phyloP scores from a whole-genome alignment of 2,797 vertebrate species.

The Melanotaenia pygmaea region DNA sequence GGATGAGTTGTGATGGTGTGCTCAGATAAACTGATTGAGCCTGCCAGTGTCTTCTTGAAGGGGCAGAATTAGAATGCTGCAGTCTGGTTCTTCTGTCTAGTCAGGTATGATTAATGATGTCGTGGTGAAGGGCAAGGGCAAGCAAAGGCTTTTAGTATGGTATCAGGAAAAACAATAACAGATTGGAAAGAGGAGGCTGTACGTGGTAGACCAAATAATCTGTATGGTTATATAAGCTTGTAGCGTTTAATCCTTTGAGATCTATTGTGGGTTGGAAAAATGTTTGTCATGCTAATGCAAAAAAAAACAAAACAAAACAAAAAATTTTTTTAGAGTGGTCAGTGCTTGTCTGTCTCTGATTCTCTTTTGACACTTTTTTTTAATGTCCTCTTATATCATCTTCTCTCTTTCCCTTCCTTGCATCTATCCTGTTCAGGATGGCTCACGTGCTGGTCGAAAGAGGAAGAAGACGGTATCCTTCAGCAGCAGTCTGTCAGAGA shows the following conservation, averaged over 20 bases:
- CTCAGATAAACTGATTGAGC: constrained; percentile 67
- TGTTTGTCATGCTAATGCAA: constrained; percentile 37
- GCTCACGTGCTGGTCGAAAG: constrained; percentile 90
- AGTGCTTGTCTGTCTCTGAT: constrained; percentile 23
- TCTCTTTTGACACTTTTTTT: constrained; percentile 7
- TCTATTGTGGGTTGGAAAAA: constrained; percentile 38
- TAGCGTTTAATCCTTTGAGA: constrained; percentile 64
- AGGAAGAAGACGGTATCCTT: constrained; percentile 96
- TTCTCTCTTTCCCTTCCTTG: constrained; percentile 17
- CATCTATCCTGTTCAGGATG: constrained; percentile 80
- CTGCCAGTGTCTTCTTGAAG: constrained; percentile 34
- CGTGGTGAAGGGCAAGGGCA: constrained; percentile 68
- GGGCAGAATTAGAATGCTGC: constrained; percentile 62
- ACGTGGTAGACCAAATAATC: constrained; percentile 60
- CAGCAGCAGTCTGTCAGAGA: constrained; percentile 94
- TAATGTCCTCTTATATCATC: neutral
- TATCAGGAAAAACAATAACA: constrained; percentile 67
- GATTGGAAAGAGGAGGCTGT: constrained; percentile 53
- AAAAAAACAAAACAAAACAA: constrained; percentile 34
- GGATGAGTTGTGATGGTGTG: constrained; percentile 51
- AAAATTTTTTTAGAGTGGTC: constrained; percentile 13
- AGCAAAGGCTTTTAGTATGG: constrained; percentile 64
- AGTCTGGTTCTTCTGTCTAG: constrained; percentile 59
- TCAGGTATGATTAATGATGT: constrained; percentile 77
- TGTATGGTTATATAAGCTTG: constrained; percentile 68